These are phyloP conservation scores for Ochotona curzoniae DNA, from an alignment of 2,113 vertebrate genomes.

Conservation along the genomic window DNA sequence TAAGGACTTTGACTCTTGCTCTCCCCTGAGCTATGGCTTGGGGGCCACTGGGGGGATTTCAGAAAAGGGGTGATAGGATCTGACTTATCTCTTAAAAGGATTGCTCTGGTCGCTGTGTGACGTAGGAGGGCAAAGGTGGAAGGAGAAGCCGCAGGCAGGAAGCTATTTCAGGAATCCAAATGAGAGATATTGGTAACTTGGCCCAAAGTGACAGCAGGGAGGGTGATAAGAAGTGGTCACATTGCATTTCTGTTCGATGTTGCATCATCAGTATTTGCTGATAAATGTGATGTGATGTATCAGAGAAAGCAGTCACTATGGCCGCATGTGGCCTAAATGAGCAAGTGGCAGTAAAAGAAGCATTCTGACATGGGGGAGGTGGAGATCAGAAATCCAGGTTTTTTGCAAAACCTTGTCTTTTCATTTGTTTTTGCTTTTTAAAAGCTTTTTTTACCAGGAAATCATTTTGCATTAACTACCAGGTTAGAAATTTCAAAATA, in stretches of 20 bases:
- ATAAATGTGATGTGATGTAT: neutral
- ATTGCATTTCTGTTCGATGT: neutral
- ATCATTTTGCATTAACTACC: neutral
- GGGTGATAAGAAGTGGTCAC: slow-evolving; percentile 24
- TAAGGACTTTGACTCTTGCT: slow-evolving; percentile 45
- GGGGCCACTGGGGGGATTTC: neutral
- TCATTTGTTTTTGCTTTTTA: neutral
- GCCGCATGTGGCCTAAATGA: neutral
- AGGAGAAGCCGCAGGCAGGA: neutral
- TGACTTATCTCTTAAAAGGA: slow-evolving; percentile 36
- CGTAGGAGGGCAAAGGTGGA: neutral
- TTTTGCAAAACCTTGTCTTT: neutral
- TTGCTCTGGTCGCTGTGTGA: slow-evolving; percentile 31
- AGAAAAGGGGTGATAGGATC: neutral
- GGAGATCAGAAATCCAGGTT: neutral
- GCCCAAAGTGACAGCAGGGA: neutral
- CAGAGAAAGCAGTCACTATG: slow-evolving; percentile 28
- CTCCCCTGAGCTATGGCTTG: slow-evolving; percentile 12
- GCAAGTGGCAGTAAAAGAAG: neutral
- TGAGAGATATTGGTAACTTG: neutral
- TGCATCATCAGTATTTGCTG: slow-evolving; percentile 16
- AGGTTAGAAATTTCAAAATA: neutral
- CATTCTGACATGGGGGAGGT: neutral
- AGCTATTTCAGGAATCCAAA: neutral
- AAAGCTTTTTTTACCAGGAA: neutral